Evolutionary conservation across 2,113 vertebrate species (phyloP).

Genomic region (Mastomys coucha): DNA sequence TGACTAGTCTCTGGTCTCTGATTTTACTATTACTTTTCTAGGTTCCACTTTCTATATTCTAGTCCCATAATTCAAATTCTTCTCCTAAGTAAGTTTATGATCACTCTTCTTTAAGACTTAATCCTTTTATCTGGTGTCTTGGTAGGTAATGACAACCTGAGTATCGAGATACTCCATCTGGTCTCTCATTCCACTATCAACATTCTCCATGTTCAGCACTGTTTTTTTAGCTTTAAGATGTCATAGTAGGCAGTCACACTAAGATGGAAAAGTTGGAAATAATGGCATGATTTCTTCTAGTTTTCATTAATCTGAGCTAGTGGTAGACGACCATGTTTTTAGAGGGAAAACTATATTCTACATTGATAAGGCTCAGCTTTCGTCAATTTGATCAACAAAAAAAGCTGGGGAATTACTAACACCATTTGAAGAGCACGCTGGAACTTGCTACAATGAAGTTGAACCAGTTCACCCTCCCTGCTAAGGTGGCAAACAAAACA

Average conservation of each 20-base stretch:
- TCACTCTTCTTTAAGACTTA: not conserved
- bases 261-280: conserved; percentile 19
- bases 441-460: conserved; percentile 67
- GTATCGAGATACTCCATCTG: not conserved
- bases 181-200: not conserved
- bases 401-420: conserved; percentile 36
- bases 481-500: conserved; percentile 57
- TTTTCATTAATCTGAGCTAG: not conserved
- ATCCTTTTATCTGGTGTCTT: conserved; percentile 6
- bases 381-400: conserved; percentile 51
- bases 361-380: conserved; percentile 49
- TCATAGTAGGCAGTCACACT: not conserved
- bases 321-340: not conserved
- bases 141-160: not conserved
- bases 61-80: not conserved
- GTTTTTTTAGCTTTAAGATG: not conserved
- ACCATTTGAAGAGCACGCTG: conserved; percentile 66
- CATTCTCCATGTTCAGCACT: not conserved
- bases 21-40: conserved; percentile 41
- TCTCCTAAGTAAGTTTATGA: not conserved
- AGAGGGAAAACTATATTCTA: conserved; percentile 51
- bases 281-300: conserved; percentile 32
- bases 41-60: conserved; percentile 49
- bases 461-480: conserved; percentile 73
- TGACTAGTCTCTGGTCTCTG: conserved; percentile 6